These are phyloP conservation scores for Indicator indicator DNA, from an alignment of 2,113 vertebrate species.

Conservation along the genomic window DNA sequence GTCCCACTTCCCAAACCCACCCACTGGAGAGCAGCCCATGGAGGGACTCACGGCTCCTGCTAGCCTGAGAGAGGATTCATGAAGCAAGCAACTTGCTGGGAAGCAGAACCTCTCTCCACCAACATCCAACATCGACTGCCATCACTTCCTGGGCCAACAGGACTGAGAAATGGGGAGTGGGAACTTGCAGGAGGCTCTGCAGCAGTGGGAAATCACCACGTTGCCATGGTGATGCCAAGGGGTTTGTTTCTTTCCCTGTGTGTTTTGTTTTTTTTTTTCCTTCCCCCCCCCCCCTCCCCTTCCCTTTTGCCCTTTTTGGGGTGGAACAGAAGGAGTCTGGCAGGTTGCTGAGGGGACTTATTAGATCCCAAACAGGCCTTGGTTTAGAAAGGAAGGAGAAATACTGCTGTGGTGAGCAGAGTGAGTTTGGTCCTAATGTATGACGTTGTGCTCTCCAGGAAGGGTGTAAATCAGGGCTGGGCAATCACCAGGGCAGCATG, in stretches of 20 bases:
- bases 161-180: not conserved
- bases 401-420: not conserved
- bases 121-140: not conserved
- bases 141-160: not conserved
- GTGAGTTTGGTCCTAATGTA: not conserved
- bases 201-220: not conserved
- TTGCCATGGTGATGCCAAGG: slow-evolving; percentile 50
- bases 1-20: not conserved
- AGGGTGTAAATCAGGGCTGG: slow-evolving; percentile 18
- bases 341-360: not conserved
- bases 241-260: too few relatives aligned
- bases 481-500: not conserved
- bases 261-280: not conserved
- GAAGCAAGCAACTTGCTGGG: not conserved
- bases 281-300: too few relatives aligned
- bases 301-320: not conserved
- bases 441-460: fast-evolving
- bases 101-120: not conserved
- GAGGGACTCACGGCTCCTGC: fast-evolving
- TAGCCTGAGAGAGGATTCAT: fast-evolving
- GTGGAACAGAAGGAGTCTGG: not conserved
- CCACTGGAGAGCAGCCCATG: not conserved
- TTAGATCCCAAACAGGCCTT: not conserved
- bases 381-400: not conserved
- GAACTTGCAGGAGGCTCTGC: not conserved